Percentiles rank a stretch among this genome's conserved stretches.
Evolutionary conservation across 2,797 vertebrate genomes (phyloP).

Genomic region (Danio tinwini): DNA sequence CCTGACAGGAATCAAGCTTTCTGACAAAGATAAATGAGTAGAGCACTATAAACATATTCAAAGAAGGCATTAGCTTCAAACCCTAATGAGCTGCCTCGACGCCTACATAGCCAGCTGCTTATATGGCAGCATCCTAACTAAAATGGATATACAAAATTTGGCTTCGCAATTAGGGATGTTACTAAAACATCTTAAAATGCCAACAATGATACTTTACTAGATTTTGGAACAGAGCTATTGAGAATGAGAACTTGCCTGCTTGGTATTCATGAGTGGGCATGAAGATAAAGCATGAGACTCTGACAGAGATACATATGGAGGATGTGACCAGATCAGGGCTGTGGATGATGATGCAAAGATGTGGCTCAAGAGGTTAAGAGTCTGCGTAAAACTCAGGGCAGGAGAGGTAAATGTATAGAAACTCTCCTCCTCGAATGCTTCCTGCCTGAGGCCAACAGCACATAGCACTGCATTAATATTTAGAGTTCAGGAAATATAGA

Average conservation of each 20-base stretch:
- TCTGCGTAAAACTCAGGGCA: slow-evolving; percentile 50
- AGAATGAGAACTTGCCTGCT: neutral
- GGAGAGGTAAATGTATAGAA: slow-evolving; percentile 55
- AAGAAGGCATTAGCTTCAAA: slow-evolving; percentile 7
- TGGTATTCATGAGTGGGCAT: neutral
- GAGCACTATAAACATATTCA: slow-evolving; percentile 4
- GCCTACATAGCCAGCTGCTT: neutral
- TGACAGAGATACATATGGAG: slow-evolving; percentile 44
- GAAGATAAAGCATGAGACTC: slow-evolving; percentile 31
- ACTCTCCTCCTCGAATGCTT: slow-evolving; percentile 27
- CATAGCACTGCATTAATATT: slow-evolving; percentile 73
- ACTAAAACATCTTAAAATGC: neutral
- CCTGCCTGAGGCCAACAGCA: slow-evolving; percentile 30
- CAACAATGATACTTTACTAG: neutral
- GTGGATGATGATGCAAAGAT: slow-evolving; percentile 54
- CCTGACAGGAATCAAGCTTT: slow-evolving; percentile 30
- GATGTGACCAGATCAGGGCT: slow-evolving; percentile 46
- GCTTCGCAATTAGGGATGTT: neutral
- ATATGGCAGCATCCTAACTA: neutral
- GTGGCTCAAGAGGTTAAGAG: slow-evolving; percentile 53
- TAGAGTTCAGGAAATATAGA: slow-evolving; percentile 72
- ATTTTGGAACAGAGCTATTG: neutral
- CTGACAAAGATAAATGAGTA: slow-evolving; percentile 25
- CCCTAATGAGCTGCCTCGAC: neutral
- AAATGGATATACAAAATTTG: neutral